A percentile compares a stretch with the other conserved stretches of the same genome.
These are phyloP conservation scores for Dromius quadrimaculatus DNA, from an alignment of 2,888 invertebrate genomes.

Conservation along the genomic window DNA sequence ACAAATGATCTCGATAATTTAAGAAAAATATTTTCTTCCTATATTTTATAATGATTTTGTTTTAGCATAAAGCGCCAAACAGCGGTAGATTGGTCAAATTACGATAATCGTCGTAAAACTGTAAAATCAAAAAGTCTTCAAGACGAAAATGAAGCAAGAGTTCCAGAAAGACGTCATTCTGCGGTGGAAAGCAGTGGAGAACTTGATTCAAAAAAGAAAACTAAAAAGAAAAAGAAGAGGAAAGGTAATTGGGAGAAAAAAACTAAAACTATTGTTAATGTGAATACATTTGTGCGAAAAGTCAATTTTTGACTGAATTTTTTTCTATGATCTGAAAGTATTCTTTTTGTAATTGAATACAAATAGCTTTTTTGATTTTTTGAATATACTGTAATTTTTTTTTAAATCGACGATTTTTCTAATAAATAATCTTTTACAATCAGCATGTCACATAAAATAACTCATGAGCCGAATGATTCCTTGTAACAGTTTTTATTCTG, in stretches of 20 bases:
- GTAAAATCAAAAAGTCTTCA: conserved; percentile 50
- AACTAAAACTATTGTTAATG: conserved; percentile 59
- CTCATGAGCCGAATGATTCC: too few relatives aligned
- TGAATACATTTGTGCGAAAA: conserved; percentile 56
- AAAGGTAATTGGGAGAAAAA: conserved; percentile 61
- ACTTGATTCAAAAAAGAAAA: conserved; percentile 52
- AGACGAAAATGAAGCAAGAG: conserved; percentile 54
- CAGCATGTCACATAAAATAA: too few relatives aligned
- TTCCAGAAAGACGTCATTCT: conserved; percentile 51
- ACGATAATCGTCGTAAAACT: conserved; percentile 8
- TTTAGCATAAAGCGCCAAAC: conserved; percentile 39
- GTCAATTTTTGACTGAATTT: background rate
- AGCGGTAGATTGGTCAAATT: conserved; percentile 28
- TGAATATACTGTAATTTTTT: too few relatives aligned
- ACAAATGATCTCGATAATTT: too few relatives aligned
- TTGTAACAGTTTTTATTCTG: too few relatives aligned
- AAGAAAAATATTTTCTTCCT: too few relatives aligned
- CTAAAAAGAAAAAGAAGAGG: conserved; percentile 60
- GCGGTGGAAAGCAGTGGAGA: conserved; percentile 45
- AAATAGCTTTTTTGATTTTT: too few relatives aligned
- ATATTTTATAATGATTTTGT: too few relatives aligned
- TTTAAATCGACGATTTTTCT: too few relatives aligned
- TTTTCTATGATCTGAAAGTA: too few relatives aligned
- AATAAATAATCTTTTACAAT: too few relatives aligned
- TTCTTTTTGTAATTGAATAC: too few relatives aligned